Evolutionary conservation across 2,113 vertebrate species (phyloP).

Genomic region (Dicaeum eximium): DNA sequence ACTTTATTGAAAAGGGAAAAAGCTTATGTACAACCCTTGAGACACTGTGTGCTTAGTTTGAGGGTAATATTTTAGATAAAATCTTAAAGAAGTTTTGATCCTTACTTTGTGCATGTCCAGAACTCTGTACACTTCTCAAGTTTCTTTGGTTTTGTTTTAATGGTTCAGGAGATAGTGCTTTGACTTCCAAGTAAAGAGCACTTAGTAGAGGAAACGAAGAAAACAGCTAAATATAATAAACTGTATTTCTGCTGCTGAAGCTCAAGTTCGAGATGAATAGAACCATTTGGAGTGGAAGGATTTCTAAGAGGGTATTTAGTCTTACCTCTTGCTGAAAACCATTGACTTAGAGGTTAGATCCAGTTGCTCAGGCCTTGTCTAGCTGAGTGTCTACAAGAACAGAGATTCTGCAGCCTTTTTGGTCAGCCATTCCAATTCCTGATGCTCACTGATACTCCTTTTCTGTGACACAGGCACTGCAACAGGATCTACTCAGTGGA

Average conservation of each 20-base stretch:
- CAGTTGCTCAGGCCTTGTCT: neutral
- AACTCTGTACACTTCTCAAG: neutral
- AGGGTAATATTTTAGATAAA: neutral
- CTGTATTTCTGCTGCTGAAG: neutral
- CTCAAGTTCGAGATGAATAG: neutral
- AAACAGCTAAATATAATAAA: neutral
- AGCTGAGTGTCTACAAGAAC: neutral
- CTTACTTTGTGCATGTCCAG: neutral
- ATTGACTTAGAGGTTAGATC: neutral
- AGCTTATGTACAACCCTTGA: neutral
- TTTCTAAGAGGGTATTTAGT: neutral
- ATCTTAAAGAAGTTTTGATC: neutral
- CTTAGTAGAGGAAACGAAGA: neutral
- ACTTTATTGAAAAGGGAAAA: neutral
- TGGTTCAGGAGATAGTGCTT: neutral
- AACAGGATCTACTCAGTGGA: neutral
- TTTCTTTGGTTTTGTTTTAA: neutral
- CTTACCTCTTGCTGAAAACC: neutral
- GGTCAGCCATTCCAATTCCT: neutral
- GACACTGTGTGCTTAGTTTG: neutral
- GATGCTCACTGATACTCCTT: neutral
- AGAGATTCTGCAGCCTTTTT: neutral
- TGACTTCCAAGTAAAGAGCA: neutral
- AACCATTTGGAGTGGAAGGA: neutral
- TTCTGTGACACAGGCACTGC: neutral